Base-by-base conservation (phyloP, 2,797 vertebrate species). In the Takifugu ocellatus region DNA sequence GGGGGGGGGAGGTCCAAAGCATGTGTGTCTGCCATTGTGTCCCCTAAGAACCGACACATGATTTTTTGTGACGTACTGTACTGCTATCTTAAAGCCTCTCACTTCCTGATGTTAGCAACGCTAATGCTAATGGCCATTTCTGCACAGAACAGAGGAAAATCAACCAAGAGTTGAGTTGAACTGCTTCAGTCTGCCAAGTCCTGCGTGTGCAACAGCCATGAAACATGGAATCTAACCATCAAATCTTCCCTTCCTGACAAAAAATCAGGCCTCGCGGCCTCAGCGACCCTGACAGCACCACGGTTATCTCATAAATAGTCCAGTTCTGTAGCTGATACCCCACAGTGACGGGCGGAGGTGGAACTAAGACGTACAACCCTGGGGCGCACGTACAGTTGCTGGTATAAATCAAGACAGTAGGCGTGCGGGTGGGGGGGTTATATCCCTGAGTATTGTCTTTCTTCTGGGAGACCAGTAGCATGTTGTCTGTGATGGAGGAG, bases 291-390 rank as follows among this genome's bases (percentile, higher is more conserved):
- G 90, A 91, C 89, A 89, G 83, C 54, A 50, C 71, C 66, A 87
- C 89, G 90, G 84, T 88, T 72, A 56, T 74, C 73, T 85, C 83
- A 81, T 86, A 89, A 87, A 90, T 87, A 82, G 82, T 70, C 68
- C 9, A 0, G 54, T 63, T 55, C 67, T 67, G 61, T 82, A 88
- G 86, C 84, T 84, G 85, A 90, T 87, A 85, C 84, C 59, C 43
- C 58, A 73, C 66, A 77, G 62, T 66, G 70, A 77, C 16, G 49
- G 56, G 68, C 61, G 74, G 64, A 79, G 75, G 81, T 74, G 68
- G 71, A 78, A 66, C 68, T 78, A 72, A 67, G 27, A 31, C 16
- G 49, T 11, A 33, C 45, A 9, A 24, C 31, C 7, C 31, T 10
- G 31, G 31, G 31, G 31, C 10, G 9, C 31, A 33, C 10, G 31